Base-by-base conservation (phyloP, 1,140 invertebrate species). In the Mactra quadrangularis region DNA sequence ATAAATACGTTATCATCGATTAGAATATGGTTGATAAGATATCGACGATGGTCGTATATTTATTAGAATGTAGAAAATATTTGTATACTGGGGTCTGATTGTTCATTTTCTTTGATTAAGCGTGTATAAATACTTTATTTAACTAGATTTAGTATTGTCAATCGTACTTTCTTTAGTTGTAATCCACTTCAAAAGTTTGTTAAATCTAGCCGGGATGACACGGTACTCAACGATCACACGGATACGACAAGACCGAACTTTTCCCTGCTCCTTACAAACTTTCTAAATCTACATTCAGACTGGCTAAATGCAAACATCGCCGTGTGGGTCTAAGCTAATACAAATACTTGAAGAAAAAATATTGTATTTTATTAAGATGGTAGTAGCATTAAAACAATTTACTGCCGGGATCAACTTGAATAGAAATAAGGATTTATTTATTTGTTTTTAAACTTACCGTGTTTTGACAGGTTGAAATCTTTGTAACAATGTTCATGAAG, bases 291-390 rank as follows among this genome's bases (percentile, higher is more conserved):
- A 15, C 15, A 47, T 25, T 50, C 68, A 47, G 70, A 59, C 45
- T 60, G 38, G 50, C 57, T 38, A 25, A 35, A 45, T 35, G 52
- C 70, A 72, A 41, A 72, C 52, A 11, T 31, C 50, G n/a, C 7
- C 70, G 70, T 45, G 70, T 72, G 70, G 33, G 70, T 47, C 35
- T 55, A 72, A 72, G 29, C 70, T 57, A 72, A 72, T 55, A 72
- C 70, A 72, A 72, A 72, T 57, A 72, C 33, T 45, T 72, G 33
- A 72, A 57, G 55, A 55, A 55, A 55, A 55, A n/a, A n/a, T 19
- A 41, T 15, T 41, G 6, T 41, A 15, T 15, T 7, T 41, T 41
- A 7, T 6, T 41, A 7, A 15, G 15, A 15, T 41, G 6, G 6
- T 41, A 15, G 38, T 15, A 41, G 6, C 6, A 7, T 7, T 41